Conservation (phyloP, 2,113 vertebrate genomes). For the Nesogale talazaci region DNA sequence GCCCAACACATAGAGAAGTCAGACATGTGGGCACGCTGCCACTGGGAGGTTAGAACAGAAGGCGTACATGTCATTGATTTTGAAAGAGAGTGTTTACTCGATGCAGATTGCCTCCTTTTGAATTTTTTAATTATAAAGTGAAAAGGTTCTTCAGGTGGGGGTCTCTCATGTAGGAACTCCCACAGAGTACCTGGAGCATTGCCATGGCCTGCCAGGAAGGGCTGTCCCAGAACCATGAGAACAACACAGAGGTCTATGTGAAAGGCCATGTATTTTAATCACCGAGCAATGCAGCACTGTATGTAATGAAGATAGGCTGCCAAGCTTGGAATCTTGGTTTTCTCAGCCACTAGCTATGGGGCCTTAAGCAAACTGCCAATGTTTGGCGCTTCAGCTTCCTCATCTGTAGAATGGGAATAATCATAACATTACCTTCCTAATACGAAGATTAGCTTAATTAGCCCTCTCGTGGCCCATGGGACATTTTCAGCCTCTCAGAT, state of each 20-base stretch:
- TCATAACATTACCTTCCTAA: neutral
- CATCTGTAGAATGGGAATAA: neutral
- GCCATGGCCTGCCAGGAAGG: neutral
- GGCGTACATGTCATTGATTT: neutral
- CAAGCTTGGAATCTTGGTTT: neutral
- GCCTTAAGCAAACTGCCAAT: neutral
- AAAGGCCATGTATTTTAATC: fast-evolving
- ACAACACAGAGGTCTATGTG: neutral
- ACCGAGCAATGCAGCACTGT: neutral
- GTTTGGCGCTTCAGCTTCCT: neutral
- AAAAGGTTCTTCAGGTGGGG: neutral
- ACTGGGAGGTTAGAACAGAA: neutral
- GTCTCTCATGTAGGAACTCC: neutral
- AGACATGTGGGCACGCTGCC: too few relatives aligned
- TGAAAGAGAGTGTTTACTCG: neutral
- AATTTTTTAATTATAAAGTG: neutral
- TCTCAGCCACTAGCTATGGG: neutral
- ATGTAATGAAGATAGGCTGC: neutral
- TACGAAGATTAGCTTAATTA: neutral
- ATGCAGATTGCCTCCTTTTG: neutral
- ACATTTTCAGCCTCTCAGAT: neutral
- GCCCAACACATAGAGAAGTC: too few relatives aligned
- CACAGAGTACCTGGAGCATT: neutral
- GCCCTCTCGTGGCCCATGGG: too few relatives aligned
- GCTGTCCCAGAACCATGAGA: neutral